A percentile compares a stretch with the other conserved stretches of the same genome.
Evolutionary conservation across 2,888 invertebrate species (phyloP).

Genomic region (Sycophila texana): DNA sequence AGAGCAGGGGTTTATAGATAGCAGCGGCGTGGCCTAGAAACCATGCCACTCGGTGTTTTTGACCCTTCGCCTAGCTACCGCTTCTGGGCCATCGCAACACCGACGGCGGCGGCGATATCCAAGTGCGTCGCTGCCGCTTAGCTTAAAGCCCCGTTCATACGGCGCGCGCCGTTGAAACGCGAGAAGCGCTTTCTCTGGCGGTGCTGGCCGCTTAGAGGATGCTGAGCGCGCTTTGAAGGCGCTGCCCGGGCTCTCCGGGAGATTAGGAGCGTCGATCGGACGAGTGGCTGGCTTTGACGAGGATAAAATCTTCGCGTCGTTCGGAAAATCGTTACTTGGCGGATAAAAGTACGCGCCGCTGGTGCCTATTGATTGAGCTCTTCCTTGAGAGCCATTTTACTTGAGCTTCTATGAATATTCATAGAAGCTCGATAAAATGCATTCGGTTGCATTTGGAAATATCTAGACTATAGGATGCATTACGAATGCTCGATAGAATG

Average conservation of each 20-base stretch:
- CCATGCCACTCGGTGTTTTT: conserved; percentile 75
- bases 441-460: no score
- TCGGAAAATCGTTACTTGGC: no score
- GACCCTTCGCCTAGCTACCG: conserved; percentile 76
- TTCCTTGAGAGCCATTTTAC: no score
- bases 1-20: conserved; percentile 74
- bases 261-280: neutral
- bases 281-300: neutral
- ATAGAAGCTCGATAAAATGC: no score
- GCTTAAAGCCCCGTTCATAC: conserved; percentile 23
- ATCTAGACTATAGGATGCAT: no score
- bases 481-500: no score
- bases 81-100: conserved; percentile 75
- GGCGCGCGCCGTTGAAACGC: neutral
- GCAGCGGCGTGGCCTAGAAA: conserved; percentile 75
- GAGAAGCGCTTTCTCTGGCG: neutral
- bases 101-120: conserved; percentile 11
- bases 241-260: no score
- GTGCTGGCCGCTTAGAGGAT: neutral
- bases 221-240: no score
- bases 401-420: no score
- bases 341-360: no score
- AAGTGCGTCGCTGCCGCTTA: conserved; percentile 6
- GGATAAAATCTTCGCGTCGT: no score
- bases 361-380: no score